A percentile compares a stretch with the other conserved stretches of the same genome.
These are phyloP conservation scores for Brachypteracias leptosomus DNA, from an alignment of 2,113 vertebrate species.

Conservation along the genomic window DNA sequence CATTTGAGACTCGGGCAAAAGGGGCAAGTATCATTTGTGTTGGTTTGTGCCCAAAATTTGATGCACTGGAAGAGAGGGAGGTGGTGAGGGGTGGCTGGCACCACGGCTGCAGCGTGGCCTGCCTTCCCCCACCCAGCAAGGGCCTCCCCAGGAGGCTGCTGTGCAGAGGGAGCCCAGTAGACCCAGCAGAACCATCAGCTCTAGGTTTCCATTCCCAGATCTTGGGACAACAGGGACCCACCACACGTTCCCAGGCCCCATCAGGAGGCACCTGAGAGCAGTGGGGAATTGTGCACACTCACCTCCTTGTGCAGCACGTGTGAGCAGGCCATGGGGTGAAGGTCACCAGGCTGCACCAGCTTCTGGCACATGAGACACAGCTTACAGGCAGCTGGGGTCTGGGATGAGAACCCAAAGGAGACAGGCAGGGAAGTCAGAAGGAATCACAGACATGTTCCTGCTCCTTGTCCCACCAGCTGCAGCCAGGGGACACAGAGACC, in stretches of 20 bases:
- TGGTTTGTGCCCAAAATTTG: conserved; percentile 86
- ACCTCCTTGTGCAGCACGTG: conserved; percentile 89
- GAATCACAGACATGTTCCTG: background rate
- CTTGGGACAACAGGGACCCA: background rate
- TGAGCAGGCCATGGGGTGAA: conserved; percentile 84
- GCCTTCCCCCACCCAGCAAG: no score
- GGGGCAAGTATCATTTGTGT: conserved; percentile 83
- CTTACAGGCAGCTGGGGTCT: conserved; percentile 73
- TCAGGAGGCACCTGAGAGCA: background rate
- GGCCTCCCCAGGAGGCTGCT: no score
- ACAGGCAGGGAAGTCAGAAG: background rate
- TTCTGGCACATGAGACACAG: conserved; percentile 93
- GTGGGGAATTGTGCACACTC: background rate
- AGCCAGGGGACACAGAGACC: background rate
- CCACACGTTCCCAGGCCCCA: background rate
- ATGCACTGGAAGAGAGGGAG: conserved; percentile 80
- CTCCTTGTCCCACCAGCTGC: background rate
- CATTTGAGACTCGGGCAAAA: conserved; percentile 83
- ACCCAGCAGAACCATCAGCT: no score
- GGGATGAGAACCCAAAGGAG: background rate
- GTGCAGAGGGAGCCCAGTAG: no score
- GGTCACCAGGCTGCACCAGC: conserved; percentile 79
- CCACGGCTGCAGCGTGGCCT: background rate
- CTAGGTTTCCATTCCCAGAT: no score
- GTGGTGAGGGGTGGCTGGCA: background rate